Percentiles rank a stretch among this genome's conserved stretches.
phyloP scores from a whole-genome alignment of 1,140 invertebrate genomes.

The Papilio dardanus region DNA sequence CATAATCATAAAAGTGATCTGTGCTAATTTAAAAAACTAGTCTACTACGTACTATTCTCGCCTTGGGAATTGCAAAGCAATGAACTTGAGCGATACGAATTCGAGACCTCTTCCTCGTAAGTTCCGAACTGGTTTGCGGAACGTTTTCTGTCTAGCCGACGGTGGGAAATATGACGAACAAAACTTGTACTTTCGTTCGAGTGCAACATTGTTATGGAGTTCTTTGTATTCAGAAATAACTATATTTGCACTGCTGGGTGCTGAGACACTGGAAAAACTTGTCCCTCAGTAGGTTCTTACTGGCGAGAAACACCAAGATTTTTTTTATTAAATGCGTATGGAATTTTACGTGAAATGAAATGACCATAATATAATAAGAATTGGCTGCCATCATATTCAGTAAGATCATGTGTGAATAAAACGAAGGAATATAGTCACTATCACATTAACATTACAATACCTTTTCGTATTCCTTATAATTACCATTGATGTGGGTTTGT shows the following conservation, averaged over 20 bases:
- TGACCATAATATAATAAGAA: not conserved
- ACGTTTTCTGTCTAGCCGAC: conserved; percentile 9
- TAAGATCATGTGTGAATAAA: not conserved
- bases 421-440: not conserved
- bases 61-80: conserved; percentile 15
- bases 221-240: not conserved
- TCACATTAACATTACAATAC: not conserved
- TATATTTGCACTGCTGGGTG: too few species aligned
- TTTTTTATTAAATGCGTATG: too few species aligned
- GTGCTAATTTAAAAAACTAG: conserved; percentile 1
- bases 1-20: not conserved
- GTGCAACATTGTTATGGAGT: not conserved
- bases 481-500: not conserved
- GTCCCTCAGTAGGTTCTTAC: too few species aligned
- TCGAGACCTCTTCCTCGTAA: conserved; percentile 17
- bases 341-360: not conserved
- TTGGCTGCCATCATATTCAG: not conserved
- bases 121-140: conserved; percentile 15
- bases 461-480: not conserved
- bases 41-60: not conserved
- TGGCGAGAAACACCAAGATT: too few species aligned
- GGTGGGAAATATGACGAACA: conserved; percentile 3
- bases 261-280: too few species aligned
- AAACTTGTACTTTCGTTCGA: conserved; percentile 14
- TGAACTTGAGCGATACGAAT: conserved; percentile 17